Conservation (phyloP, 2,888 invertebrate genomes). For the Drosophila birchii region DNA sequence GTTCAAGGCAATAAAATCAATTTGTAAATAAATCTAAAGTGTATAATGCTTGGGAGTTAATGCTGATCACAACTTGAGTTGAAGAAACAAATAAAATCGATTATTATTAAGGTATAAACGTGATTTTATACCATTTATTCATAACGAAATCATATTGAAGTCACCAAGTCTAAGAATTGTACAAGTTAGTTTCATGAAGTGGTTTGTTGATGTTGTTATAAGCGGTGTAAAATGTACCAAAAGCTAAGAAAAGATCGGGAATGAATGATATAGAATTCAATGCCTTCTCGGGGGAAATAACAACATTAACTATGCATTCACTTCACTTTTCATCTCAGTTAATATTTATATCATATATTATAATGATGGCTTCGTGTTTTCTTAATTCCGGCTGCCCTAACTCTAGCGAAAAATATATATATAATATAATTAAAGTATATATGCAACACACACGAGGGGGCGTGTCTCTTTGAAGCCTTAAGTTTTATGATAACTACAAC, state of each 20-base stretch:
- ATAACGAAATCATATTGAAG: constrained; percentile 39
- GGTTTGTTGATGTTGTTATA: constrained; percentile 24
- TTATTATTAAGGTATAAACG: constrained; percentile 40
- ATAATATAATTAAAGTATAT: constrained; percentile 58
- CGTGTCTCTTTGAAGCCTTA: constrained; percentile 58
- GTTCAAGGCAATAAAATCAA: constrained; percentile 61
- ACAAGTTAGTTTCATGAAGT: constrained; percentile 36
- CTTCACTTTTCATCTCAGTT: constrained; percentile 47
- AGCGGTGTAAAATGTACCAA: constrained; percentile 39
- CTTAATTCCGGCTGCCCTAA: constrained; percentile 59
- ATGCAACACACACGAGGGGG: constrained; percentile 50
- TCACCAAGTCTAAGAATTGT: constrained; percentile 40
- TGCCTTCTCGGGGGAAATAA: constrained; percentile 17
- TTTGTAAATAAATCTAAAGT: constrained; percentile 54
- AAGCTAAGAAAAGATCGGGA: constrained; percentile 31
- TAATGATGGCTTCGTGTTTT: constrained; percentile 27
- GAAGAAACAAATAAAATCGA: constrained; percentile 20
- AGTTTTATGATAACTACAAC: constrained; percentile 68
- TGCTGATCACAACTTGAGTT: neutral
- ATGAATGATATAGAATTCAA: constrained; percentile 13
- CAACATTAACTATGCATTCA: constrained; percentile 19
- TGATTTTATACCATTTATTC: constrained; percentile 40
- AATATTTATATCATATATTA: constrained; percentile 50
- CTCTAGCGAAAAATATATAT: constrained; percentile 55
- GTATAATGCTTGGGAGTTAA: neutral